Percentiles rank a stretch among this genome's conserved stretches.
Evolutionary conservation across 37 sponge, comb jelly and placozoan species (phyloP).

Genomic region (Geodia barretti): DNA sequence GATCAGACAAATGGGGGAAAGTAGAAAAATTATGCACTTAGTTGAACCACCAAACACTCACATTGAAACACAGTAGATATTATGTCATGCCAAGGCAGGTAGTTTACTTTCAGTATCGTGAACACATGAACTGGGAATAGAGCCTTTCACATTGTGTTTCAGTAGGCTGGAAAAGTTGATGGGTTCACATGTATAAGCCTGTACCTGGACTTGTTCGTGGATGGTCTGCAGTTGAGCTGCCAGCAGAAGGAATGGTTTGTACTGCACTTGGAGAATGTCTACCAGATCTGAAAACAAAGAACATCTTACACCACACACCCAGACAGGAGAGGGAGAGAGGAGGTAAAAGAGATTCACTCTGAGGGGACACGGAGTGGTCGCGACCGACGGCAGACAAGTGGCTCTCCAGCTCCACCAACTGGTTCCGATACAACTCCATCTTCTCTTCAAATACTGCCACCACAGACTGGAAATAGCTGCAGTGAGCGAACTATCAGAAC

Average conservation of each 20-base stretch:
- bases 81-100: too few species aligned
- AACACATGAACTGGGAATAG: too few species aligned
- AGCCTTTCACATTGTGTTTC: too few species aligned
- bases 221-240: conserved; percentile 69
- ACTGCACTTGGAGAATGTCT: conserved; percentile 59
- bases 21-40: background rate
- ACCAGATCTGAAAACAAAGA: conserved; percentile 43
- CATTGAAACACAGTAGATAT: too few species aligned
- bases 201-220: conserved; percentile 70
- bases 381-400: conserved; percentile 37
- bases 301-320: background rate
- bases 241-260: conserved; percentile 67
- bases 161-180: too few species aligned
- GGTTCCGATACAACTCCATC: conserved; percentile 54
- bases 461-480: conserved; percentile 65
- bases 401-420: conserved; percentile 74
- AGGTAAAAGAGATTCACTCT: conserved; percentile 45
- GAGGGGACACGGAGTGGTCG: conserved; percentile 30
- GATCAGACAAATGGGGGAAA: background rate
- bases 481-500: background rate
- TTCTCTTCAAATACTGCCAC: conserved; percentile 53
- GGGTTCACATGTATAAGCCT: too few species aligned
- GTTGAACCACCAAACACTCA: background rate
- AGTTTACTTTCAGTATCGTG: too few species aligned
- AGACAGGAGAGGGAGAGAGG: too few species aligned